phyloP scores from a whole-genome alignment of 1,140 invertebrate genomes.

The Leptinotarsa texana region DNA sequence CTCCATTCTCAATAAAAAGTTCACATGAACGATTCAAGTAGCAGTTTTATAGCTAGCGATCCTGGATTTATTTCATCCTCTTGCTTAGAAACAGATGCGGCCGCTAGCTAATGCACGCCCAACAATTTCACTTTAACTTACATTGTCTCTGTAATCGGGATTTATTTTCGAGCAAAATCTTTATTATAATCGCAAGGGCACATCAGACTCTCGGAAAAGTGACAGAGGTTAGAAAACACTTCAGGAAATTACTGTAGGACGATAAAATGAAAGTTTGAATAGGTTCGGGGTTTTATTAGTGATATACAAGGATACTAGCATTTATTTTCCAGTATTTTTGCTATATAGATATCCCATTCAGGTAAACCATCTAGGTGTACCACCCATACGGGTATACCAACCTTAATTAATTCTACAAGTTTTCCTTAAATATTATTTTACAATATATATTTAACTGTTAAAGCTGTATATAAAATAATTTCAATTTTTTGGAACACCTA shows the following conservation, averaged over 20 bases:
- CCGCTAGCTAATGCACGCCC: neutral
- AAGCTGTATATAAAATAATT: too few relatives aligned
- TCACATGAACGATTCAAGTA: neutral
- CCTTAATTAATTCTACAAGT: too few relatives aligned
- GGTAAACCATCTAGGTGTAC: too few relatives aligned
- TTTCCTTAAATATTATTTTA: too few relatives aligned
- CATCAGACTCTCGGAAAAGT: neutral
- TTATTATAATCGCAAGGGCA: neutral
- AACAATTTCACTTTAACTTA: slow-evolving; percentile 1
- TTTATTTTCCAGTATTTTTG: too few relatives aligned
- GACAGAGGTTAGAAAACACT: slow-evolving; percentile 1
- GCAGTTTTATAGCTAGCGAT: slow-evolving; percentile 4
- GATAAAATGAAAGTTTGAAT: too few relatives aligned
- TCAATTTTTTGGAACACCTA: too few relatives aligned
- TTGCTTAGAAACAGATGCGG: slow-evolving; percentile 9
- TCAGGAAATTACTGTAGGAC: neutral
- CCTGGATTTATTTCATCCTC: slow-evolving; percentile 7
- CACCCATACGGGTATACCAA: too few relatives aligned
- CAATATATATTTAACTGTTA: too few relatives aligned
- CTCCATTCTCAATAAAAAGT: neutral
- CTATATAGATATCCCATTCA: too few relatives aligned
- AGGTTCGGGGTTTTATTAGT: too few relatives aligned
- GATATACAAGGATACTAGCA: too few relatives aligned
- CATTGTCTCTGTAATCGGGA: slow-evolving; percentile 3
- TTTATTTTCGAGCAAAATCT: neutral